phyloP scores from a whole-genome alignment of 2,888 invertebrate species.

The Chironomus tentans region DNA sequence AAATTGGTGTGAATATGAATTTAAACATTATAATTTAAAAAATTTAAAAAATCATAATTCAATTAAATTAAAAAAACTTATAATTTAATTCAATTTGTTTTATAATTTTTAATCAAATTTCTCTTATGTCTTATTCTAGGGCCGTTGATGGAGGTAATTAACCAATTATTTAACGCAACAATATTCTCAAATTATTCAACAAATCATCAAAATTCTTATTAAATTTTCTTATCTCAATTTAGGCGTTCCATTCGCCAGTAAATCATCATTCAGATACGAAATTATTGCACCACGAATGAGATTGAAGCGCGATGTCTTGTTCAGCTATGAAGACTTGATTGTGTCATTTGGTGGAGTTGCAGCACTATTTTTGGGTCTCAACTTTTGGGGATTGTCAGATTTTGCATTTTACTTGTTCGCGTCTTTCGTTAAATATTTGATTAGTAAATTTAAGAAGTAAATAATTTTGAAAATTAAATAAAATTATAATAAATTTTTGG shows the following conservation, averaged over 20 bases:
- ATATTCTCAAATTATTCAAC: too few species aligned
- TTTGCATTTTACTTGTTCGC: conserved; percentile 31
- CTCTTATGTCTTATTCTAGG: conserved; percentile 14
- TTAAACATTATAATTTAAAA: too few species aligned
- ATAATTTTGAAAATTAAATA: neutral
- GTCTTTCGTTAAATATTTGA: neutral
- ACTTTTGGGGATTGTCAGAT: conserved; percentile 43
- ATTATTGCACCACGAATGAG: conserved; percentile 46
- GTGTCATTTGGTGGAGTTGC: conserved; percentile 49
- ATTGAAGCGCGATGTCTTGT: conserved; percentile 47
- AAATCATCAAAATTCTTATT: too few species aligned
- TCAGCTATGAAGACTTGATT: conserved; percentile 49
- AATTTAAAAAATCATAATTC: too few species aligned
- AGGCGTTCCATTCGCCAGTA: conserved; percentile 29
- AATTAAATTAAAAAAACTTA: too few species aligned
- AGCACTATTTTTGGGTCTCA: conserved; percentile 46
- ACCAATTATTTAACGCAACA: too few species aligned
- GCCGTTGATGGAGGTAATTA: conserved; percentile 25
- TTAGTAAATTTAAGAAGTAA: neutral
- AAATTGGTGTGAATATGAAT: too few species aligned
- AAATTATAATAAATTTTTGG: too few species aligned
- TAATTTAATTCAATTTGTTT: too few species aligned
- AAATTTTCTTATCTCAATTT: too few species aligned
- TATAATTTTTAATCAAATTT: too few species aligned
- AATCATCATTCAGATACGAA: conserved; percentile 48